These are phyloP conservation scores for Cephus sareptanus DNA, from an alignment of 2,888 invertebrate species.

Conservation along the genomic window DNA sequence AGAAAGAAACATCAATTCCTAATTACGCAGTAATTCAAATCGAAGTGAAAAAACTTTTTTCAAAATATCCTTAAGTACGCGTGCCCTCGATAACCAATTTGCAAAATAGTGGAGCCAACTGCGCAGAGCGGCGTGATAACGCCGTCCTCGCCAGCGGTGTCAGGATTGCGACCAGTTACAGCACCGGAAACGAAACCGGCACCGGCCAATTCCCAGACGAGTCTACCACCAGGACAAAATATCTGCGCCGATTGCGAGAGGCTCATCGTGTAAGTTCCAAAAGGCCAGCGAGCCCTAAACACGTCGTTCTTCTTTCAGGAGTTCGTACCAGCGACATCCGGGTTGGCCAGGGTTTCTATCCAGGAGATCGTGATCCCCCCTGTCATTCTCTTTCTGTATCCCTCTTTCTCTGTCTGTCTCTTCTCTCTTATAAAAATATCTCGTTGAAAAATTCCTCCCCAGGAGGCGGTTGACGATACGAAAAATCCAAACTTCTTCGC, in stretches of 20 bases:
- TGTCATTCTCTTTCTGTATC: not conserved
- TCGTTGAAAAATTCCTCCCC: not conserved
- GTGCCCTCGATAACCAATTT: constrained; percentile 40
- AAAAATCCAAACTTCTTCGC: not conserved
- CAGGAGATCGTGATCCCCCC: not conserved
- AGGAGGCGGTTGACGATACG: not conserved
- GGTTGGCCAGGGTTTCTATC: not conserved
- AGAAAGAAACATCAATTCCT: not conserved
- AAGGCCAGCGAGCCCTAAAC: constrained; percentile 6
- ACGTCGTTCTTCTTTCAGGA: constrained; percentile 8
- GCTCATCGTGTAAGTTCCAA: constrained; percentile 93
- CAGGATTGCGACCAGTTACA: constrained; percentile 77
- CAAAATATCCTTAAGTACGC: not conserved
- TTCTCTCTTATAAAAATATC: not conserved
- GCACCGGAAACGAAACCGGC: constrained; percentile 75
- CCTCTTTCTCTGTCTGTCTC: constrained; percentile 7
- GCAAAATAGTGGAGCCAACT: constrained; percentile 62
- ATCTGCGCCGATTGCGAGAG: constrained; percentile 97
- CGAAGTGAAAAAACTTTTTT: not conserved
- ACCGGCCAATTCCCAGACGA: constrained; percentile 70
- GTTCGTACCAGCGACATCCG: not conserved
- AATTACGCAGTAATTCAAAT: not conserved
- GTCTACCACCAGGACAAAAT: constrained; percentile 88
- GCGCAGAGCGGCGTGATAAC: constrained; percentile 66
- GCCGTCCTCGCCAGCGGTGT: constrained; percentile 64